Base-by-base conservation (phyloP, 2,797 vertebrate genomes). In the Craterocephalus amniculus region DNA sequence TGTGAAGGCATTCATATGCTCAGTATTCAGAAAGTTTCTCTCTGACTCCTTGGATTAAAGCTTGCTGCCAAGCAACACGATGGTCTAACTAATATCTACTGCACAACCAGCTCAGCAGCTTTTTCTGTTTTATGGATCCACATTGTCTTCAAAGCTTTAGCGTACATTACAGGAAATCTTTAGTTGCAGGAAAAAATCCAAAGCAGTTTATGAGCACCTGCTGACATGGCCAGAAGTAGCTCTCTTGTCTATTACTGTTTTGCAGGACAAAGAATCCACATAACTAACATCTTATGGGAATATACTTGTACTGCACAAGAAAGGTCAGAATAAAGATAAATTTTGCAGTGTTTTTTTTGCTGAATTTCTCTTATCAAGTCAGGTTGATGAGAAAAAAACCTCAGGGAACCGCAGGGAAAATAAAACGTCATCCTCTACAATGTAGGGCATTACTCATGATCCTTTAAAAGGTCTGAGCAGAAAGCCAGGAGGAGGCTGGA, bases 21-120 rank as follows among this genome's bases (percentile, higher is more conserved):
- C 89, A 84, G 87, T 89, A 91, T 91, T 91, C 85, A 79, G 73
- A 91, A 87, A 81, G 86, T 84, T 87, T 84, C 79, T 79, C 78
- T 57, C 68, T 49, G 66, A 81, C 84, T 83, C 65, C 49, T 73
- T 63, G 72, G 62, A 75, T 54, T 67, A 40, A 78, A 83, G 67
- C 72, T 71, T 58, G 71, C 78, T 89, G 85, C 85, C 81, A 81
- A 87, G 87, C 77, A 87, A 77, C 80, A 65, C 26, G 76, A 83
- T 79, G 59, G 72, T 76, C 61, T 58, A 70, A 57, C 72, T 85
- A 64, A 76, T 73, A 77, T 79, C 51, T 59, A 48, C 38, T 62
- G 40, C 67, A 71, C 57, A 78, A 65, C 58, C 79, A 59, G 65
- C 72, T 63, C 54, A 65, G 60, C 49, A 34, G 54, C 75, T 55